These are phyloP conservation scores for Dynastes maya DNA, from an alignment of 2,888 invertebrate species.

Conservation along the genomic window DNA sequence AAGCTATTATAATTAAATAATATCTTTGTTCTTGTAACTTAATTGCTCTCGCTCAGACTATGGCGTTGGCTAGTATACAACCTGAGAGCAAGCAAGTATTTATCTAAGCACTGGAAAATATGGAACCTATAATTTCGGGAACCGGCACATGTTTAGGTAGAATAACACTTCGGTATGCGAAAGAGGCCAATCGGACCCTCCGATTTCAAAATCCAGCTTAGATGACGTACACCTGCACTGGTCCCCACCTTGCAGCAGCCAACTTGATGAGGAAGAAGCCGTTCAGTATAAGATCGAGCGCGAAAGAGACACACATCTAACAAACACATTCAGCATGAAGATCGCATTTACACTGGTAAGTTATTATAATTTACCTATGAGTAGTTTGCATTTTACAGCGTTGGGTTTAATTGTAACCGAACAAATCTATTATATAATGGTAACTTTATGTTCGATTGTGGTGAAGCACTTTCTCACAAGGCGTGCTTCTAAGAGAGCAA, in stretches of 20 bases:
- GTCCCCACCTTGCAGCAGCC: slow-evolving; percentile 55
- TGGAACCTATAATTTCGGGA: slow-evolving; percentile 30
- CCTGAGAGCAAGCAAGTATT: neutral
- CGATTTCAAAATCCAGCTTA: slow-evolving; percentile 50
- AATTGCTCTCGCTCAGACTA: neutral
- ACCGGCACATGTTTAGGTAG: slow-evolving; percentile 25
- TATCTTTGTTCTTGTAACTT: neutral
- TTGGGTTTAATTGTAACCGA: neutral
- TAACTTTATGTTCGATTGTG: slow-evolving; percentile 19
- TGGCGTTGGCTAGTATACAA: neutral
- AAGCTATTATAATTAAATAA: neutral
- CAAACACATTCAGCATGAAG: slow-evolving; percentile 36
- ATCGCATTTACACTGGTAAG: slow-evolving; percentile 36
- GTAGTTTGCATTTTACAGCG: neutral
- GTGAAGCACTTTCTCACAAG: slow-evolving; percentile 27
- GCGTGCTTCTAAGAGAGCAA: slow-evolving; percentile 18
- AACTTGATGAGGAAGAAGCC: slow-evolving; percentile 56
- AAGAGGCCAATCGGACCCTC: slow-evolving; percentile 48
- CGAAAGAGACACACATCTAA: slow-evolving; percentile 43
- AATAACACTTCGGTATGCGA: slow-evolving; percentile 48
- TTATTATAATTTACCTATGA: neutral
- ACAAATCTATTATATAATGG: slow-evolving; percentile 16
- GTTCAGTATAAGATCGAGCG: slow-evolving; percentile 56
- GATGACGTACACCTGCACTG: slow-evolving; percentile 57
- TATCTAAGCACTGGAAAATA: slow-evolving; percentile 13